phyloP scores from a whole-genome alignment of 2,888 invertebrate genomes.

The Gordius sp. region DNA sequence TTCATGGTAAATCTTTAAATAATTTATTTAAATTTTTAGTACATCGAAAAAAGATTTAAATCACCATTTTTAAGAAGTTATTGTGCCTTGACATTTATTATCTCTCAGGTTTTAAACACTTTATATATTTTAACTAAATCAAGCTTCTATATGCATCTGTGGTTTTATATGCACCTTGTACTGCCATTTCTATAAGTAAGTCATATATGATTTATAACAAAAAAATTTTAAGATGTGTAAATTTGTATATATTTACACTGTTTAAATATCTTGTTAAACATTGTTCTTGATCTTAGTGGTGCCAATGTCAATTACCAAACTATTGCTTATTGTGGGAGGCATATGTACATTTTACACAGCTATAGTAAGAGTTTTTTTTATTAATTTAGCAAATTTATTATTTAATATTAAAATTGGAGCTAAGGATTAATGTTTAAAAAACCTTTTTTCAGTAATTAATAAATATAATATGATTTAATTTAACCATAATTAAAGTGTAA shows the following conservation, averaged over 20 bases:
- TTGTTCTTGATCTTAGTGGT: too few species aligned
- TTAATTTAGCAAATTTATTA: too few species aligned
- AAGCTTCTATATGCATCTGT: background rate
- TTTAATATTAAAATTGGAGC: too few species aligned
- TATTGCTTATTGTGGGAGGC: conserved; percentile 18
- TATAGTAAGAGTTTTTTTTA: conserved; percentile 17
- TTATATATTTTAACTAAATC: background rate
- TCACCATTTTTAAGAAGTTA: background rate
- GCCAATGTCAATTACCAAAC: conserved; percentile 12
- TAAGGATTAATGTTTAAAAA: too few species aligned
- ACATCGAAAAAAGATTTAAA: conserved; percentile 8
- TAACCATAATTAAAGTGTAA: too few species aligned
- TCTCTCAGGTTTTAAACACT: background rate
- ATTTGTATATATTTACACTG: too few species aligned
- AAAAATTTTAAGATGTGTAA: too few species aligned
- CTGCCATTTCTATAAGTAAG: background rate
- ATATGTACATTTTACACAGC: conserved; percentile 19
- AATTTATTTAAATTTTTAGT: background rate
- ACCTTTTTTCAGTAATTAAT: too few species aligned
- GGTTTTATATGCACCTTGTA: conserved; percentile 4
- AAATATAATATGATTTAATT: too few species aligned
- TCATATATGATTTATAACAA: conserved; percentile 5
- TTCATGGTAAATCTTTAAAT: background rate
- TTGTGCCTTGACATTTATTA: background rate
- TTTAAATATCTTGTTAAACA: too few species aligned